These are phyloP conservation scores for Bombylius major DNA, from an alignment of 2,888 invertebrate species.

Conservation along the genomic window DNA sequence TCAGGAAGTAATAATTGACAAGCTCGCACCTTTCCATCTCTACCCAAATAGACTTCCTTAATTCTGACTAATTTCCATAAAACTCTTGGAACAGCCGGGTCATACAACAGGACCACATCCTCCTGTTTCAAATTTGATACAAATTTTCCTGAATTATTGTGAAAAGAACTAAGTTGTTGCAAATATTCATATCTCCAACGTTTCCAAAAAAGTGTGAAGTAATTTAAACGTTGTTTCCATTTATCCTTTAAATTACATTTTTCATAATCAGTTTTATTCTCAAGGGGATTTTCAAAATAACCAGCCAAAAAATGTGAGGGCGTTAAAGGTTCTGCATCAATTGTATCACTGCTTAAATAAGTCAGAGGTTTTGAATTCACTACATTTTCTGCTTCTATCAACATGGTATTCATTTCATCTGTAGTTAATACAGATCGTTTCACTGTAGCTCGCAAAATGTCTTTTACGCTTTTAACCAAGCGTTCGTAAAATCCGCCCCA, in stretches of 20 bases:
- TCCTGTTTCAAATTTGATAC: not conserved
- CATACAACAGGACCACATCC: not conserved
- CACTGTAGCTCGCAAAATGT: slow-evolving; percentile 9
- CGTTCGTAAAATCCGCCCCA: slow-evolving; percentile 10
- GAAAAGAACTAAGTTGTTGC: not conserved
- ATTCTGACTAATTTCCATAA: not conserved
- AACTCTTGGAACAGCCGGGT: not conserved
- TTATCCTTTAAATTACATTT: not conserved
- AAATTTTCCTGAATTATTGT: not conserved
- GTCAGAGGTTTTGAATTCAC: too few species aligned
- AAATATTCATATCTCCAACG: not conserved
- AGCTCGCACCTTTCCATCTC: not conserved
- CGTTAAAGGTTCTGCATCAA: not conserved
- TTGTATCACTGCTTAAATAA: slow-evolving; percentile 5
- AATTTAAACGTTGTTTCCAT: not conserved
- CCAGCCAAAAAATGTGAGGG: not conserved
- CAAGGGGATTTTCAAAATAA: too few species aligned
- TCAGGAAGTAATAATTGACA: not conserved
- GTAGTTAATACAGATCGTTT: slow-evolving; percentile 1
- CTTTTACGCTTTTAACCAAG: slow-evolving; percentile 6
- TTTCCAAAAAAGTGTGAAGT: not conserved
- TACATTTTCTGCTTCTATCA: slow-evolving; percentile 8
- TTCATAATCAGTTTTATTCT: too few species aligned
- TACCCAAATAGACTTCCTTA: not conserved
- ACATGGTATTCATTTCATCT: slow-evolving; percentile 4